These are phyloP conservation scores for Geodia barretti DNA, from an alignment of 37 sponge, comb jelly and placozoan species.

Conservation along the genomic window DNA sequence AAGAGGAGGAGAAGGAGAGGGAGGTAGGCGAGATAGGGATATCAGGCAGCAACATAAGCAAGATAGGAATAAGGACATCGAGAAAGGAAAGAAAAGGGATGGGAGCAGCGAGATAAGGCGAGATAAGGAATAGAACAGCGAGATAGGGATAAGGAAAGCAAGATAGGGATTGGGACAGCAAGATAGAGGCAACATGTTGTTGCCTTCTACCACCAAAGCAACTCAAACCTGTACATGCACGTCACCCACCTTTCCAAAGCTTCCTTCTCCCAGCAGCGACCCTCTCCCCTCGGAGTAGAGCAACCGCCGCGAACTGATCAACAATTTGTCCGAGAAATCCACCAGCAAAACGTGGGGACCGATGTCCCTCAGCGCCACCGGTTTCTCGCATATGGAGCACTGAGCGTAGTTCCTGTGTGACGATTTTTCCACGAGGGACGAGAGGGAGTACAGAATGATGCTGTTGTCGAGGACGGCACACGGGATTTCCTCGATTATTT, in stretches of 20 bases:
- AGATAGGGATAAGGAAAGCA: not conserved
- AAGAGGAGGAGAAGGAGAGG: not conserved
- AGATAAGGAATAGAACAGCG: not conserved
- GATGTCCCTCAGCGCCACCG: constrained; percentile 3
- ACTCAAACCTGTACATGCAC: too few relatives aligned
- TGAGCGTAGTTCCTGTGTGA: not conserved
- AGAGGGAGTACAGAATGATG: constrained; percentile 33
- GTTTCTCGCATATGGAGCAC: constrained; percentile 36
- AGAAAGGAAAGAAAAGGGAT: not conserved
- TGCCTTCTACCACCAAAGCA: too few relatives aligned
- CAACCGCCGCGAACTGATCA: constrained; percentile 19
- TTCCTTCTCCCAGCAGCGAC: constrained; percentile 38
- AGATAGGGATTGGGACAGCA: constrained; percentile 2
- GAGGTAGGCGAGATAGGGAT: not conserved
- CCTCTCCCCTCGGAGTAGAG: constrained; percentile 3
- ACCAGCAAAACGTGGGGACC: constrained; percentile 53
- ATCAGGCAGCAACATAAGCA: not conserved
- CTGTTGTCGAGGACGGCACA: constrained; percentile 21
- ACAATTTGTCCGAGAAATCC: constrained; percentile 44
- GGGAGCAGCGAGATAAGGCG: not conserved
- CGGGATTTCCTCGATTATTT: not conserved
- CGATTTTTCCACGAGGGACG: constrained; percentile 12
- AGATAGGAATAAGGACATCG: not conserved
- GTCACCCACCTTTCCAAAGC: constrained; percentile 62
- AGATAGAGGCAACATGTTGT: too few relatives aligned